Conservation (phyloP, 92 coral and sea anemone genomes). For the Blastomussa wellsi region DNA sequence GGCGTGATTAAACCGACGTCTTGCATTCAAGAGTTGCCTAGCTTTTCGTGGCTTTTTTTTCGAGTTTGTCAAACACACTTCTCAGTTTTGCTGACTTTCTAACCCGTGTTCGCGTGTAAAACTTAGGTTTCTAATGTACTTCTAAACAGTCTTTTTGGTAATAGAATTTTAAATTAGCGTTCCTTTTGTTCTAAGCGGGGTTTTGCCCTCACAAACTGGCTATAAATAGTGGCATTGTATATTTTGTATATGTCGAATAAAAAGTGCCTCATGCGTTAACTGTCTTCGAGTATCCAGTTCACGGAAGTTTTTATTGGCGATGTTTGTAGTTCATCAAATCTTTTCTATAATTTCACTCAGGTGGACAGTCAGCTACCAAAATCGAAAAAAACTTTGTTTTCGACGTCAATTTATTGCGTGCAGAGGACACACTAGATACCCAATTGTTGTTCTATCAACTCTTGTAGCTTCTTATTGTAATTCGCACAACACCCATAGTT, state of each 20-base stretch:
- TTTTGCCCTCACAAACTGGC: neutral
- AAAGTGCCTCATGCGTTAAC: neutral
- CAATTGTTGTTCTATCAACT: neutral
- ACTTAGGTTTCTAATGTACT: neutral
- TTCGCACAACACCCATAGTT: neutral
- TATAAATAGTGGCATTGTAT: constrained; percentile 9
- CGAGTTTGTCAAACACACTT: neutral
- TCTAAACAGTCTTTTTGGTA: neutral
- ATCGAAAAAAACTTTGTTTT: neutral
- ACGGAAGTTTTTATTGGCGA: neutral
- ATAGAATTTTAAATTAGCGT: neutral
- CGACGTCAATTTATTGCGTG: neutral
- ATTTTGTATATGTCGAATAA: neutral
- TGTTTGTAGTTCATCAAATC: neutral
- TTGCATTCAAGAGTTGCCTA: neutral
- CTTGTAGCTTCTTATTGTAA: neutral
- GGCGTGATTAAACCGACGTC: constrained; percentile 5
- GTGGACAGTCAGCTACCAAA: neutral
- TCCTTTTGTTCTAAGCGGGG: neutral
- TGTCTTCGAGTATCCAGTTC: neutral
- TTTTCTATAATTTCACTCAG: neutral
- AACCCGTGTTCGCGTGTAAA: neutral
- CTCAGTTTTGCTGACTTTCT: neutral
- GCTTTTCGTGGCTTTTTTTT: neutral
- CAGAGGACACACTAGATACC: neutral